Conservation (phyloP, 2,113 vertebrate species). For the Etheostoma spectabile region DNA sequence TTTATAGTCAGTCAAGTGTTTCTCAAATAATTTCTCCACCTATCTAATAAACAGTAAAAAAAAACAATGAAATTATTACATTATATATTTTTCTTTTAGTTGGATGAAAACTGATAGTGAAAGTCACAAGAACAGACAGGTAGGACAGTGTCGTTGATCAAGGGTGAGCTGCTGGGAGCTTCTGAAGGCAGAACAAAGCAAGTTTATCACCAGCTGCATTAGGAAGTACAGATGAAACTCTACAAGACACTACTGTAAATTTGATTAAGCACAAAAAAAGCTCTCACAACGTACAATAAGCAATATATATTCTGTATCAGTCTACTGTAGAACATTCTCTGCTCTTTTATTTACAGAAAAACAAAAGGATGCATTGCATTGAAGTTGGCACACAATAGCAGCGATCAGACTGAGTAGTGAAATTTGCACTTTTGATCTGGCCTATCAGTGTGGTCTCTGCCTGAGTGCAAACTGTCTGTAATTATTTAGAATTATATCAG, state of each 20-base stretch:
- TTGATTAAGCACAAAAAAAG: constrained; percentile 35
- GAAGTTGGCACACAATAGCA: constrained; percentile 54
- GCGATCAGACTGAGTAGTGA: constrained; percentile 17
- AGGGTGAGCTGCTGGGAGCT: constrained; percentile 4
- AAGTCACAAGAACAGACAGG: constrained; percentile 2
- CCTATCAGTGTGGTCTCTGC: constrained; percentile 4
- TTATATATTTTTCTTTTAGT: not conserved
- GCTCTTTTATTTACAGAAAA: constrained; percentile 31
- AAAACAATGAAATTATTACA: constrained; percentile 3
- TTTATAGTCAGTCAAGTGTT: constrained; percentile 26
- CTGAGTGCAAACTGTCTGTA: constrained; percentile 14
- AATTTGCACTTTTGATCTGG: constrained; percentile 1
- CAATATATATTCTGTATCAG: constrained; percentile 3
- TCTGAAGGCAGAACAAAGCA: constrained; percentile 4
- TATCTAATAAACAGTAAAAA: too few species aligned
- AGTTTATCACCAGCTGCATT: constrained; percentile 30
- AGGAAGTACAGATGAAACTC: constrained; percentile 28
- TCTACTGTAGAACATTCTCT: constrained; percentile 6
- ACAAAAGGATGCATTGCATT: constrained; percentile 9
- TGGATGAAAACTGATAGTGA: constrained; percentile 20
- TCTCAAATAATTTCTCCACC: not conserved
- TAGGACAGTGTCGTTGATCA: constrained; percentile 3
- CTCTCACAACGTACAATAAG: constrained; percentile 24
- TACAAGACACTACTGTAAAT: constrained; percentile 18
- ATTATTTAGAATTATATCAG: constrained; percentile 2